These are phyloP conservation scores for Poecilia gillii DNA, from an alignment of 2,797 vertebrate species.

Conservation along the genomic window DNA sequence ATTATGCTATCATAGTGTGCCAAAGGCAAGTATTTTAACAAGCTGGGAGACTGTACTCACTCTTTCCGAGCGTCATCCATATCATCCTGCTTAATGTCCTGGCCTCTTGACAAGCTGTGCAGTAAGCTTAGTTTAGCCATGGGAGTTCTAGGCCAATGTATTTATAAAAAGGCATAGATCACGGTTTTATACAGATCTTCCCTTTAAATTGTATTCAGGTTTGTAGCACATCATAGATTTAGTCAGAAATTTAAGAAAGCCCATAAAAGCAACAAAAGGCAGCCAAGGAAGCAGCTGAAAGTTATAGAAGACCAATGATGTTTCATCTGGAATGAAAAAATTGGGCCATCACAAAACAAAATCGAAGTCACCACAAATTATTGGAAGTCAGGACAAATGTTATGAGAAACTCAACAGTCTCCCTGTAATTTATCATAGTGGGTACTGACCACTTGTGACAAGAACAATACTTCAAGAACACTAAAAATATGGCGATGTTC, in stretches of 20 bases:
- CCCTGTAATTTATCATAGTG: background rate
- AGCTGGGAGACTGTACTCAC: slow-evolving; percentile 52
- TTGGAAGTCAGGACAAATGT: background rate
- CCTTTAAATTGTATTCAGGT: background rate
- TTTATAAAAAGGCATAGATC: slow-evolving; percentile 3
- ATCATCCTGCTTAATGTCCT: slow-evolving; percentile 44
- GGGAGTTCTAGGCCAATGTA: slow-evolving; percentile 16
- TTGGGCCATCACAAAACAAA: background rate
- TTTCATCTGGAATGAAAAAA: background rate
- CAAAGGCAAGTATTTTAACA: slow-evolving; percentile 69
- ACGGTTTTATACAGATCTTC: background rate
- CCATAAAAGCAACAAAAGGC: background rate
- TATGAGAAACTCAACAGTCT: background rate
- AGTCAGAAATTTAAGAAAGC: background rate
- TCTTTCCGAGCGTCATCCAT: slow-evolving; percentile 60
- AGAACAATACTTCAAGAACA: background rate
- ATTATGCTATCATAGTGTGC: slow-evolving; percentile 62
- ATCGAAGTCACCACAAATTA: background rate
- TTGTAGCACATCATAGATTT: background rate
- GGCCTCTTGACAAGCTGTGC: slow-evolving; percentile 32
- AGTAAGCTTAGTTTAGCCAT: slow-evolving; percentile 25
- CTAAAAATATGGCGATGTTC: background rate
- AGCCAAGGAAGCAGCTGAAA: background rate
- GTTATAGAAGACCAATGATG: background rate
- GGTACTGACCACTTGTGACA: background rate